Conservation (phyloP, 2,113 vertebrate species). For the Sapayoa aenigma region DNA sequence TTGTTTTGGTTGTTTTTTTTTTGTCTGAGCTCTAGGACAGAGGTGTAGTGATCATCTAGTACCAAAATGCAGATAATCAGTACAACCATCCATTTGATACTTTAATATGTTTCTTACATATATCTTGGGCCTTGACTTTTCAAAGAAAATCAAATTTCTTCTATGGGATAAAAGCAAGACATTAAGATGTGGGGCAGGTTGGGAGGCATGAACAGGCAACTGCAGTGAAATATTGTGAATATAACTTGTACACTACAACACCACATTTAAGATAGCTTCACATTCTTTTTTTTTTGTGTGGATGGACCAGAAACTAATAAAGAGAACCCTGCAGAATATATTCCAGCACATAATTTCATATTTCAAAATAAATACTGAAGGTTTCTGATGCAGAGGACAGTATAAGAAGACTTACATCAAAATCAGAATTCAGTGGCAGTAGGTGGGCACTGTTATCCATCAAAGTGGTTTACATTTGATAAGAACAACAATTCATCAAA, state of each 20-base stretch:
- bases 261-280: background rate
- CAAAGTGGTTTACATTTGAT: background rate
- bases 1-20: background rate
- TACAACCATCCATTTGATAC: background rate
- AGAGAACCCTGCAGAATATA: background rate
- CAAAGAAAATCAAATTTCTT: background rate
- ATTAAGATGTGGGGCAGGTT: background rate
- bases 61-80: background rate
- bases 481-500: background rate
- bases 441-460: background rate
- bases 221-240: background rate
- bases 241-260: background rate
- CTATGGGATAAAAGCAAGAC: background rate
- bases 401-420: too few relatives aligned
- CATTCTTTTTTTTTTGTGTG: background rate
- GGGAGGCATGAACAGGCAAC: background rate
- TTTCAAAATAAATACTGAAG: background rate
- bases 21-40: background rate
- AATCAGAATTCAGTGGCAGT: background rate
- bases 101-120: background rate
- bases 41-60: background rate
- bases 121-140: background rate
- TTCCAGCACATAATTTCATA: background rate
- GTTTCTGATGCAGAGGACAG: background rate
- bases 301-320: background rate